Base-by-base conservation (phyloP, 1,140 invertebrate genomes). In the Spodoptera litura region DNA sequence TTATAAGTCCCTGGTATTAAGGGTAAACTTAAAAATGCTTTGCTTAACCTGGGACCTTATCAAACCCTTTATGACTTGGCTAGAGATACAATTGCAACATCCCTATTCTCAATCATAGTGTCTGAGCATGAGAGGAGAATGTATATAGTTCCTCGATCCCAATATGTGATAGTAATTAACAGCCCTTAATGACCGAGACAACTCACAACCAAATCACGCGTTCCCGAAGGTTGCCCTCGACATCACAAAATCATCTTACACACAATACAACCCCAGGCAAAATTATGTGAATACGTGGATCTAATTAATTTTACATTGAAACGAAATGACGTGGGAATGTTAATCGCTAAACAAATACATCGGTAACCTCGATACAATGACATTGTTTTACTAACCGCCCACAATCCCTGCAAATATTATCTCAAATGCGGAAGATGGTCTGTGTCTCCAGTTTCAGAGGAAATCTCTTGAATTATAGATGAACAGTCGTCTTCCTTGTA, bases 371-470 rank as follows among this genome's bases (percentile, higher is more conserved):
- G 49, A 31, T 13, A 53, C 49, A 52, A 51, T 20, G 12, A 70
- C 66, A 70, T 53, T 53, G 25, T 20, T 27, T 27, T 38, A 52
- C 49, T 53, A 13, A 70, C 49, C 64, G 10, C 31, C 27, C 64
- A 51, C 44, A 53, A 53, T 52, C 44, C n/a, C 49, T 53, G 66
- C 49, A 70, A 70, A 70, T 53, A 70, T 70, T 70, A 70, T 70
- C 66, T 52, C 20, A 68, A 51, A 70, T 53, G 66, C 66, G 66
- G 66, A 70, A 70, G 49, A 66, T 49, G 11, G 38, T 25, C 20
- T 6, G 62, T 44, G 61, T 5, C 62, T 38, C n/a, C 5, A 66
- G 9, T 11, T 49, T 49, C n/a, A 66, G 62, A 49, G 62, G 62
- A 64, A 64, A 66, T 66, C 15, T 49, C 62, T 66, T 49, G n/a